Evolutionary conservation across 2,113 vertebrate species (phyloP).

Genomic region (Columba livia): DNA sequence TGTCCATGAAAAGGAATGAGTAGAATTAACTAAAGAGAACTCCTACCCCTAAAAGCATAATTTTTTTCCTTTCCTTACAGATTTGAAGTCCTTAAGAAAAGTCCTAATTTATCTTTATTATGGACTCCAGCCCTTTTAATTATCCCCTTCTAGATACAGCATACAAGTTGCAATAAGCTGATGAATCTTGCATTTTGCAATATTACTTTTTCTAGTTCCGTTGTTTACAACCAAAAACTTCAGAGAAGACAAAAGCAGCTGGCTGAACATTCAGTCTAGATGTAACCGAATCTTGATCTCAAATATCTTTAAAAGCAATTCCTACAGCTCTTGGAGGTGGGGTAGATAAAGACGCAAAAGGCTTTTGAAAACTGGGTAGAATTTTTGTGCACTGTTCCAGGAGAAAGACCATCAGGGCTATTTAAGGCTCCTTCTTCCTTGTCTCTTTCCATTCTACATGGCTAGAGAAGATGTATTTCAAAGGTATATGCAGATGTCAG

Average conservation of each 20-base stretch:
- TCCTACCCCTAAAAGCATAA: background rate
- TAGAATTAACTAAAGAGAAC: background rate
- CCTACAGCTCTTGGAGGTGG: background rate
- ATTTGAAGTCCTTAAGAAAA: background rate
- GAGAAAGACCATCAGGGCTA: background rate
- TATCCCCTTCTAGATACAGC: background rate
- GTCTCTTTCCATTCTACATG: background rate
- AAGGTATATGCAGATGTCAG: background rate
- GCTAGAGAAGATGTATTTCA: background rate
- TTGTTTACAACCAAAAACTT: background rate
- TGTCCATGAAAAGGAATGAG: background rate
- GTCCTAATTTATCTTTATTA: background rate
- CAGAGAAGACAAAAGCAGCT: background rate
- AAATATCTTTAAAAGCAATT: background rate
- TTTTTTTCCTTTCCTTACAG: background rate
- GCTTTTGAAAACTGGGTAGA: background rate
- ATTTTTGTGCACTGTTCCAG: background rate
- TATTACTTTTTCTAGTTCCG: background rate
- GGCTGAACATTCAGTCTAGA: background rate
- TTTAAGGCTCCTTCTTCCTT: background rate
- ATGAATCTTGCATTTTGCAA: background rate
- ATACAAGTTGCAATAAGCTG: background rate
- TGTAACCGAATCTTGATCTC: background rate
- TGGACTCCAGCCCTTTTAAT: background rate
- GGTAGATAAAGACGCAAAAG: background rate